A percentile compares a stretch with the other conserved stretches of the same genome.
These are phyloP conservation scores for Sander lucioperca DNA, from an alignment of 2,113 vertebrate genomes.

Conservation along the genomic window DNA sequence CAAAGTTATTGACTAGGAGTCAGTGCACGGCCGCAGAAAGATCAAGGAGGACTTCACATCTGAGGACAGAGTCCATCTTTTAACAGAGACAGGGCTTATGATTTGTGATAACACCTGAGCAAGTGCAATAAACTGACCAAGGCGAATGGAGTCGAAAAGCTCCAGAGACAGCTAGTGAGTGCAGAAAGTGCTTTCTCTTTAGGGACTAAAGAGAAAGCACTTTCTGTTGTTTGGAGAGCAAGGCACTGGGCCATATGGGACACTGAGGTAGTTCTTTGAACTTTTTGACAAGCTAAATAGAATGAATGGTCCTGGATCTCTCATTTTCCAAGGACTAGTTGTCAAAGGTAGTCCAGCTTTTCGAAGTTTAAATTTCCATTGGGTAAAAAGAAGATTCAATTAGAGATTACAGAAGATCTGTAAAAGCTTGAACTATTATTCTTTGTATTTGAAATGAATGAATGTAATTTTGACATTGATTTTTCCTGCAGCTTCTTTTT, in stretches of 20 bases:
- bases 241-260: constrained; percentile 1
- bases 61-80: neutral
- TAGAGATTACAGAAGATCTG: neutral
- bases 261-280: neutral
- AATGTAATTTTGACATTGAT: neutral
- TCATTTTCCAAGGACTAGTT: neutral
- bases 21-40: neutral
- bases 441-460: neutral
- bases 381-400: neutral
- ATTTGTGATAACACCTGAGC: neutral
- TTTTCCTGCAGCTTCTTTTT: constrained; percentile 10
- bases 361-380: neutral
- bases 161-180: neutral
- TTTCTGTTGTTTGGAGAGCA: constrained; percentile 65
- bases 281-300: neutral
- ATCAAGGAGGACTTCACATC: neutral
- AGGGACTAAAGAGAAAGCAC: no score
- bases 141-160: neutral
- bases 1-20: neutral
- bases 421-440: neutral
- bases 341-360: neutral
- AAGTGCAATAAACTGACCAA: neutral
- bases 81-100: neutral
- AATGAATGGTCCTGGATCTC: neutral
- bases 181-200: constrained; percentile 19